Base-by-base conservation (phyloP, 2,113 vertebrate species). In the Ariopsis seemanni region DNA sequence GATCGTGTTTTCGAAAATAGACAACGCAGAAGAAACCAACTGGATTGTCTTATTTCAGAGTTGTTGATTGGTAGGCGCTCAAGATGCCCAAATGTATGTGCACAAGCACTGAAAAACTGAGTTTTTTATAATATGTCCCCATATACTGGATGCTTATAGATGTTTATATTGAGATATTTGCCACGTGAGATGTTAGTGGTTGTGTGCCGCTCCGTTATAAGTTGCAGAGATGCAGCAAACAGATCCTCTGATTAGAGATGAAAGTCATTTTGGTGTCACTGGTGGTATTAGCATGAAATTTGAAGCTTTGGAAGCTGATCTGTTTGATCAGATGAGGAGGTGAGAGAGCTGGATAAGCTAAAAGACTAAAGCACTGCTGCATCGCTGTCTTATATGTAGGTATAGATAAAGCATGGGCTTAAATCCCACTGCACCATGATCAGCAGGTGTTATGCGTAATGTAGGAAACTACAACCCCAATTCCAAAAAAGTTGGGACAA, bases 291-390 rank as follows among this genome's bases (percentile, higher is more conserved):
- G 5, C 22, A 78, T n/a, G 48, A 12, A 53, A 77, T 12, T 25
- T 25, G 9, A 48, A 50, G 25, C 42, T 25, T 77, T 77, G 7
- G 2, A 14, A 11, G 42, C 7, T 53, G 74, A 34, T 52, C 48
- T 77, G 74, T 77, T 52, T 50, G 48, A 77, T 10, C 50, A 79
- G 74, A 77, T 74, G 71, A 77, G 74, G 48, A 52, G 18, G 18
- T 30, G 18, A 74, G 34, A 42, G 17, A 74, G 6, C 34, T 20
- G 69, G 30, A 72, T 20, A 48, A 42, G 9, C 48, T 53, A 17
- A 78, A 22, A 53, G 69, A 17, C 30, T 25, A 53, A 53, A 30
- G n/a, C 7, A 0, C 5, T 27, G 17, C 25, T 78, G 6, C n/a
- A 79, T 57, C 55, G 5, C 52, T 53, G 5, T 53, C 5, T 53